Base-by-base conservation (phyloP, 2,797 vertebrate genomes). In the Urophycis tenuis region DNA sequence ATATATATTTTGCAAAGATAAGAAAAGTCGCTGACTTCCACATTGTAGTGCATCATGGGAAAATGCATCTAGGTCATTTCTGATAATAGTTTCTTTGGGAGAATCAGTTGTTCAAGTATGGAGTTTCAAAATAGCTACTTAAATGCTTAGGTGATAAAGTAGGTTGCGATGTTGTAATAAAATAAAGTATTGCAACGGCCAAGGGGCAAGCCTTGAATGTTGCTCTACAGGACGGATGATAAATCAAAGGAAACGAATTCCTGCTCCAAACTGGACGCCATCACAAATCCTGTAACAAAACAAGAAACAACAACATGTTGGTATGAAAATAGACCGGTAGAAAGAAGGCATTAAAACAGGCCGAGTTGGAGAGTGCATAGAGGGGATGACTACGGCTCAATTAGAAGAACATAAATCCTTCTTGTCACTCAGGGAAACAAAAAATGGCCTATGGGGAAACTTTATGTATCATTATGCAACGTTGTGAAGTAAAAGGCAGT, bases 211-310 rank as follows among this genome's bases (percentile, higher is more conserved):
- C 29, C 60, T 29, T 72, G 9, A 72, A 35, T 72, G 25, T 67
- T 8, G 60, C 60, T 67, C 60, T 25, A 72, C 3, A 72, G 33
- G 15, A 36, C 36, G 19, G 34, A 36, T 25, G 22, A 25, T 72
- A 36, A 25, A 83, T 94, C 92, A 99, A 72, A 99, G 92, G 92
- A 99, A 99, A 71, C 96, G 86, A 85, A 99, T 98, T 87, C 98
- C 97, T 35, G 97, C 97, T 89, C 98, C 97, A 72, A 99, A 99
- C 92, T 99, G 98, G 85, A 99, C 89, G 1, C 97, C 97, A 2
- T 99, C 96, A 77, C 96, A 98, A 90, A 97, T 96, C 93, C 98
- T 98, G 85, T 69, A 85, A 82, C 73, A 15, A 85, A 25, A 81
- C 17, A 3, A 80, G 14, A 76, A 14, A 60, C 71, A 74, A 75